Evolutionary conservation across 2,113 vertebrate genomes (phyloP), one percentile per base, ranked within the genome.

Genomic region (Tringa solitaria): DNA sequence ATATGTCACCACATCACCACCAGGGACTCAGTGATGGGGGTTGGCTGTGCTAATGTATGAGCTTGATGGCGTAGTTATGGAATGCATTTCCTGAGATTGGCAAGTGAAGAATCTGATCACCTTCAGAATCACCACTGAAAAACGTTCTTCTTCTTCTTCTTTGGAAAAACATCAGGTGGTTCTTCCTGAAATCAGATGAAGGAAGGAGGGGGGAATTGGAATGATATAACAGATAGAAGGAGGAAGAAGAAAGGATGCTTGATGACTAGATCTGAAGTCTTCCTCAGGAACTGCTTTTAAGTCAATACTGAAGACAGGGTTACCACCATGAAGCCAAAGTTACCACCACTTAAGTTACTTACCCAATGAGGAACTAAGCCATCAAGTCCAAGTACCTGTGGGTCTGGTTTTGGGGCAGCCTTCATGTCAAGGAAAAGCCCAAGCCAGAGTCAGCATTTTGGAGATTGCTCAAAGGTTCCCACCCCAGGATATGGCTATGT

Each of bases 371-470:
- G 57, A 79, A 76, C 15, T 35, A 41, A 90, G 83, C 61, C 72
- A 83, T 90, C 43, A 92, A 67, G 61, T 27, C 89, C 51, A 80
- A 91, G 37, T 79, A 84, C 80, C 41, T 46, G 77, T 73, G 93
- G 87, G 50, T 89, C 80, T 94, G 69, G 84, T 92, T 96, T 89
- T 79, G 61, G 69, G 60, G 41, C 48, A 91, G 22, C 27, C 33
- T 91, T 87, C 43, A 32, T 26, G 1, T 35, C 43, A 91, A 81
- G 81, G 77, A 93, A 93, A 81, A 93, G 48, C 73, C 89, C 35
- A 69, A 72, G 53, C 53, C 39, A 56, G 57, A 57, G 56, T 94
- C 91, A 95, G 96, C 91, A 72, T 69, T 89, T 95, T 30, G 56
- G 65, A 84, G 73, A 89, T 68, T 79, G 54, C 61, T 95, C 84